phyloP scores from a whole-genome alignment of 2,797 vertebrate genomes.

The Tapirus indicus region DNA sequence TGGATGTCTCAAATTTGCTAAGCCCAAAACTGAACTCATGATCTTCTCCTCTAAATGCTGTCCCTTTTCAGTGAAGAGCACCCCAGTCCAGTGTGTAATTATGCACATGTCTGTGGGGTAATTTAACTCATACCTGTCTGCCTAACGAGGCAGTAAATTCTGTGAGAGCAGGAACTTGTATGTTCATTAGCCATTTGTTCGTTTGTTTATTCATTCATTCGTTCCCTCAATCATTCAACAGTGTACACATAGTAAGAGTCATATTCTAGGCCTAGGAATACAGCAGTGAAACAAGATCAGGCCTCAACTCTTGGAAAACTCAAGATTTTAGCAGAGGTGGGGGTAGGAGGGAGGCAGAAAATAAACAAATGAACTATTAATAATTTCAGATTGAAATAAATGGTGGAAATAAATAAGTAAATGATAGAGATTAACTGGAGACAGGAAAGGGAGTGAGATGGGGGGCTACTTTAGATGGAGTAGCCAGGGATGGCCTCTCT shows the following conservation, averaged over 20 bases:
- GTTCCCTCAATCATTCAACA: neutral
- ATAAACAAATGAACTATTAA: neutral
- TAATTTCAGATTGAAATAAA: neutral
- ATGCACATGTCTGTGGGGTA: neutral
- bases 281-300: neutral
- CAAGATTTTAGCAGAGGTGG: neutral
- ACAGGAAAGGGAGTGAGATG: neutral
- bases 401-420: neutral
- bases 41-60: neutral
- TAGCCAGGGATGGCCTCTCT: neutral
- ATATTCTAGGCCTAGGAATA: neutral
- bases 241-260: neutral
- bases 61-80: neutral
- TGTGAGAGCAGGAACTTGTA: neutral
- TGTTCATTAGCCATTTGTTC: neutral
- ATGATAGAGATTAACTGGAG: neutral
- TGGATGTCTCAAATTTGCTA: neutral
- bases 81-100: neutral
- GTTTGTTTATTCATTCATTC: neutral
- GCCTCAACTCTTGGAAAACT: slow-evolving; percentile 16
- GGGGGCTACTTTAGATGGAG: neutral
- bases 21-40: neutral
- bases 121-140: neutral
- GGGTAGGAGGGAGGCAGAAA: neutral
- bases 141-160: neutral